These are phyloP conservation scores for Cyrtorhinus lividipennis DNA, from an alignment of 1,140 invertebrate species.

Conservation along the genomic window DNA sequence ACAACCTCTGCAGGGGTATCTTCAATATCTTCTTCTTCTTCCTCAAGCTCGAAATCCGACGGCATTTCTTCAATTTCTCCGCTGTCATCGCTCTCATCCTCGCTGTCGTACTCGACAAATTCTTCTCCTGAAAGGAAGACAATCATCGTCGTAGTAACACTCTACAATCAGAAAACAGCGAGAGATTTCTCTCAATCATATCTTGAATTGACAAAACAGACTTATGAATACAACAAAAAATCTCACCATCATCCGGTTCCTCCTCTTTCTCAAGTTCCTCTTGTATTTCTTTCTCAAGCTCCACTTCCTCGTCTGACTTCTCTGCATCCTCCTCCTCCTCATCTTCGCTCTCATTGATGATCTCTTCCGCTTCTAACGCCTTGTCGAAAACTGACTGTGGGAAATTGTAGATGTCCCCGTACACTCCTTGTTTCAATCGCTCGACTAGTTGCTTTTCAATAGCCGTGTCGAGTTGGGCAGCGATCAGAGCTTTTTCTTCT, in stretches of 20 bases:
- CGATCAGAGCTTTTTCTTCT: constrained; percentile 92
- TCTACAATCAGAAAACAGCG: neutral
- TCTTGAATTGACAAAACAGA: neutral
- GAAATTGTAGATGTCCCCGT: constrained; percentile 95
- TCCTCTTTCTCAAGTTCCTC: constrained; percentile 30
- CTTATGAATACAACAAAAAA: neutral
- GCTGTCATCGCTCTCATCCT: constrained; percentile 19
- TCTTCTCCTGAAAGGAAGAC: neutral
- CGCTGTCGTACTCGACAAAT: neutral
- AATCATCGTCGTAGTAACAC: neutral
- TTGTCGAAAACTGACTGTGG: constrained; percentile 84
- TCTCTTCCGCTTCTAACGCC: constrained; percentile 64
- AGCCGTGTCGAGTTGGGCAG: constrained; percentile 86
- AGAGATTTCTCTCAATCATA: neutral
- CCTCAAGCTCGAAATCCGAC: constrained; percentile 20
- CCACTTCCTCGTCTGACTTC: constrained; percentile 45
- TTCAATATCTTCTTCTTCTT: constrained; percentile 22
- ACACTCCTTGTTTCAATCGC: constrained; percentile 87
- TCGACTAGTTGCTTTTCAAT: constrained; percentile 94
- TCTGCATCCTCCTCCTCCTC: constrained; percentile 39
- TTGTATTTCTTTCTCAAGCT: constrained; percentile 51
- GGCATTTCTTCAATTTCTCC: constrained; percentile 19
- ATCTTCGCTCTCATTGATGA: constrained; percentile 49
- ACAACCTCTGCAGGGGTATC: constrained; percentile 23
- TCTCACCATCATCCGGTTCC: constrained; percentile 28